A percentile compares a stretch with the other conserved stretches of the same genome.
phyloP scores from a whole-genome alignment of 2,797 vertebrate genomes.

The Tachyglossus aculeatus region DNA sequence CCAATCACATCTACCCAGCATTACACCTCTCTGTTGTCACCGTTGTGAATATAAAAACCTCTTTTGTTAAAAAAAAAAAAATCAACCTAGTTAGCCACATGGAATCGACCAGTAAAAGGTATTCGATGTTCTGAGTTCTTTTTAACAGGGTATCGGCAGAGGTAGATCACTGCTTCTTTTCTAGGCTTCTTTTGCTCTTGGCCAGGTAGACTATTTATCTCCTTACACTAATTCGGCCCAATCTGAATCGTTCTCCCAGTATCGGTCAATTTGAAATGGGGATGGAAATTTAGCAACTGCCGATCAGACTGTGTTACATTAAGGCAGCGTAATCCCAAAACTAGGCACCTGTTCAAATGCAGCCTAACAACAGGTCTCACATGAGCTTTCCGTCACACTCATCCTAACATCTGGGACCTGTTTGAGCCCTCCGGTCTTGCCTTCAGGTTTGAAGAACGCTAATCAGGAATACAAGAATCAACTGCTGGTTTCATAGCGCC shows the following conservation, averaged over 20 bases:
- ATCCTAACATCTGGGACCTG: slow-evolving; percentile 67
- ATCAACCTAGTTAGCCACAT: slow-evolving; percentile 50
- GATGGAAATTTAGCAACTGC: slow-evolving; percentile 84
- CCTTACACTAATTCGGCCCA: slow-evolving; percentile 52
- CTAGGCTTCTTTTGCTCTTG: slow-evolving; percentile 59
- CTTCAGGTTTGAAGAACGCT: slow-evolving; percentile 83
- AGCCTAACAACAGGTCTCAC: slow-evolving; percentile 68
- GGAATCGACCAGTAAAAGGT: slow-evolving; percentile 57
- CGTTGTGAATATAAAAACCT: slow-evolving; percentile 62
- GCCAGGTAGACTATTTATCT: slow-evolving; percentile 60
- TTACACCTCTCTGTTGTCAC: slow-evolving; percentile 67
- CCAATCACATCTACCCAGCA: slow-evolving; percentile 54
- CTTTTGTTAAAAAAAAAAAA: slow-evolving; percentile 56
- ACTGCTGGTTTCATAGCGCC: slow-evolving; percentile 91
- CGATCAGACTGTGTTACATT: slow-evolving; percentile 89
- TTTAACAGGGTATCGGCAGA: slow-evolving; percentile 73
- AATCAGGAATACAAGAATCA: slow-evolving; percentile 91
- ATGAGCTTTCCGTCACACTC: slow-evolving; percentile 65
- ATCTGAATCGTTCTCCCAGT: slow-evolving; percentile 68
- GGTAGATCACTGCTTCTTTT: slow-evolving; percentile 79
- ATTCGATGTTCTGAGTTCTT: slow-evolving; percentile 52
- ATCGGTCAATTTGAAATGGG: slow-evolving; percentile 75
- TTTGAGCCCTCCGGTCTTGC: slow-evolving; percentile 71
- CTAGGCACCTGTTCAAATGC: slow-evolving; percentile 79
- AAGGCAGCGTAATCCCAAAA: slow-evolving; percentile 92